Evolutionary conservation across 2,888 invertebrate species (phyloP), one percentile per base, ranked within the genome.

Genomic region (Caenorhabditis sp.): DNA sequence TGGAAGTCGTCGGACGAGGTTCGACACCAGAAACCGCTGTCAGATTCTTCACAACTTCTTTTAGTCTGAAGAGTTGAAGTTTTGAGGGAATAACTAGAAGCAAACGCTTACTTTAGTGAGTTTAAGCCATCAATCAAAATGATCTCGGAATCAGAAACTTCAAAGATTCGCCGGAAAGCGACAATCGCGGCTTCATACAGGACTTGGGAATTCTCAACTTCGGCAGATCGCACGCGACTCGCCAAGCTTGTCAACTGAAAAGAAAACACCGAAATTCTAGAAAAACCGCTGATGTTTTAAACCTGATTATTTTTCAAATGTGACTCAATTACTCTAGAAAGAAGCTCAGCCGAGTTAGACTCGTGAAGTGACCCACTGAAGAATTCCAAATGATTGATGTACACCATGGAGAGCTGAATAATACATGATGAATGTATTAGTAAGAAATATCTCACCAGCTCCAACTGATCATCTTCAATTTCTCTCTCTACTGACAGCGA

Each of bases 331-430:
- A 28, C 61, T 56, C 56, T 70, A 1, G 22, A 31, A 35, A 79
- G 56, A 4, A 79, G n/a, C 35, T 63, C 63, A 31, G 12, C 22
- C 0, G 35, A 35, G 10, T 38, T 56, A 1, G 54, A 31, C 22
- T 47, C 35, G 8, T 51, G 47, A 7, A 79, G 64, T 12, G 26
- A n/a, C 14, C 19, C 64, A n/a, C 44, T 51, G 56, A 54, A 79
- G 64, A 79, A 79, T 10, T 79, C 79, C 22, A 79, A 8, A 38
- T 79, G 79, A 26, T 79, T 79, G n/a, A 56, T 7, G 16, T 56
- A 79, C 7, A 79, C 38, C 49, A 47, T 58, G 3, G 79, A 70
- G 24, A 79, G 70, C 74, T 73, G 51, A 51, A 72, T 24, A n/a
- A n/a, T n/a, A n/a, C n/a, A n/a, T n/a, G n/a, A n/a, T n/a, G n/a